Conservation (phyloP, 2,888 invertebrate species). For the Pollenia angustigena region DNA sequence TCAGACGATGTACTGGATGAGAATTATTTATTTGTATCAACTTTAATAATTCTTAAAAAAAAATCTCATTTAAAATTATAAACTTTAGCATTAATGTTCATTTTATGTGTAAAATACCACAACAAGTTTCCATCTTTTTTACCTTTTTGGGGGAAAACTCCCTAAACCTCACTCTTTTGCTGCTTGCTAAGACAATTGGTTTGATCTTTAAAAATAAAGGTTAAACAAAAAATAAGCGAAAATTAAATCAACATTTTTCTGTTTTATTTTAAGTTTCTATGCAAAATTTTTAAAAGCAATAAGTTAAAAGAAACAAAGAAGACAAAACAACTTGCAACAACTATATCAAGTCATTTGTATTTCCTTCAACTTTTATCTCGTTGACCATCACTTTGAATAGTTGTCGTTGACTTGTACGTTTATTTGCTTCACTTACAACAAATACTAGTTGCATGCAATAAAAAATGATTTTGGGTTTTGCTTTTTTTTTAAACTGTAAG, state of each 20-base stretch:
- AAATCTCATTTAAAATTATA: too few species aligned
- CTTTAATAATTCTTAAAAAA: too few species aligned
- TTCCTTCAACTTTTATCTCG: slow-evolving; percentile 62
- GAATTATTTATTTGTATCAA: too few species aligned
- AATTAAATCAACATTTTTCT: background rate
- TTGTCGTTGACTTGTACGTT: slow-evolving; percentile 56
- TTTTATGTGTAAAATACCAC: too few species aligned
- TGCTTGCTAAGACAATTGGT: slow-evolving; percentile 37
- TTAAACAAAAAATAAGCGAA: slow-evolving; percentile 38
- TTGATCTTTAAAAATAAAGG: slow-evolving; percentile 66
- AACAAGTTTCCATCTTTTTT: background rate
- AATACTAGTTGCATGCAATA: background rate
- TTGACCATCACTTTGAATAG: slow-evolving; percentile 69
- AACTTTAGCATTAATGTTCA: too few species aligned
- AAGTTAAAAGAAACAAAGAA: slow-evolving; percentile 9
- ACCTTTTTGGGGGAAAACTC: slow-evolving; percentile 30
- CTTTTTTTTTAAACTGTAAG: slow-evolving; percentile 24
- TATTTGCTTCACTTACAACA: slow-evolving; percentile 43
- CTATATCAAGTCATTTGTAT: slow-evolving; percentile 66
- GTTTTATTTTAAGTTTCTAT: slow-evolving; percentile 19
- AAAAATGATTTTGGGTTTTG: slow-evolving; percentile 12
- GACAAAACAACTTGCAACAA: slow-evolving; percentile 4
- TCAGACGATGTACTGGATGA: too few species aligned
- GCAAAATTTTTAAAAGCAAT: slow-evolving; percentile 30
- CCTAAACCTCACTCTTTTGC: slow-evolving; percentile 26